Conservation (phyloP, 2,888 invertebrate species). For the Acleris emargana region DNA sequence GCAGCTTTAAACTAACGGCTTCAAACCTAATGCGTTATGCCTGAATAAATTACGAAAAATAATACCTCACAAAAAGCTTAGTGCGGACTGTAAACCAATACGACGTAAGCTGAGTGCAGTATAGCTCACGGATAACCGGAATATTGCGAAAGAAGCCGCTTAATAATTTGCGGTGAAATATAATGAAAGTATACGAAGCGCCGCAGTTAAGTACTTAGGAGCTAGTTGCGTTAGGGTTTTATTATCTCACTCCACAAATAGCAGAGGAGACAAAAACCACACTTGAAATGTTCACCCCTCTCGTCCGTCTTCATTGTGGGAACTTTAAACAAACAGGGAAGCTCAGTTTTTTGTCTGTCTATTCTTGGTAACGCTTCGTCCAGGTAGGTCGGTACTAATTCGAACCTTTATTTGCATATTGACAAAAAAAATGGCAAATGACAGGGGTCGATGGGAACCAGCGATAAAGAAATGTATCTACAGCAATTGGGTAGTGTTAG, state of each 20-base stretch:
- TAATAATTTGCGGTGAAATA: slow-evolving; percentile 26
- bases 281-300: slow-evolving; percentile 76
- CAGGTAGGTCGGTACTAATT: slow-evolving; percentile 71
- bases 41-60: slow-evolving; percentile 67
- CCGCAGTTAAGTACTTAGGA: slow-evolving; percentile 42
- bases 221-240: slow-evolving; percentile 64
- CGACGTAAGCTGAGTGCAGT: slow-evolving; percentile 26
- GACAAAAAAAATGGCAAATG: slow-evolving; percentile 43
- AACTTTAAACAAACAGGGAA: slow-evolving; percentile 69
- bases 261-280: slow-evolving; percentile 73
- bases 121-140: slow-evolving; percentile 33
- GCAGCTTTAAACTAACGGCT: slow-evolving; percentile 73
- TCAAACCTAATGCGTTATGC: slow-evolving; percentile 69
- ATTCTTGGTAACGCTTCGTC: slow-evolving; percentile 65
- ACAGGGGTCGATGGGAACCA: slow-evolving; percentile 10
- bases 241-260: slow-evolving; percentile 74
- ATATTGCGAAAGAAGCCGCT: slow-evolving; percentile 32
- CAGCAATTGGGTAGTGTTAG: slow-evolving; percentile 3
- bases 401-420: slow-evolving; percentile 59
- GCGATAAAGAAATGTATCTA: background rate
- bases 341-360: slow-evolving; percentile 61
- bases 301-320: slow-evolving; percentile 71
- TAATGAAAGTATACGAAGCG: slow-evolving; percentile 38
- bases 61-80: slow-evolving; percentile 50
- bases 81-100: slow-evolving; percentile 33